A percentile compares a stretch with the other conserved stretches of the same genome.
Conservation (phyloP, 2,797 vertebrate species). For the Brachyalestes nurse region DNA sequence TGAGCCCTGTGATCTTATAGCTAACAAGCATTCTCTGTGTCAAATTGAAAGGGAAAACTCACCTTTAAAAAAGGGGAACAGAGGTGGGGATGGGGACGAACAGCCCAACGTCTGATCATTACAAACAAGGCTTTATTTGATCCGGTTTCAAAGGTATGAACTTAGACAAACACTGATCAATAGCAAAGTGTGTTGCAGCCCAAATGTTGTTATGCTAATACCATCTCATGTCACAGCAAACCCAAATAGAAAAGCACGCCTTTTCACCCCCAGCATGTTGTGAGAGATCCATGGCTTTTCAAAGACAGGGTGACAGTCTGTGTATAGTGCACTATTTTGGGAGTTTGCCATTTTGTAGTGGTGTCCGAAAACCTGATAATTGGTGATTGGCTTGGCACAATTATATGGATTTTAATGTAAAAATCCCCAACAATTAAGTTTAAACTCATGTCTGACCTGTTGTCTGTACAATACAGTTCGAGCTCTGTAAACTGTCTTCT, state of each 20-base stretch:
- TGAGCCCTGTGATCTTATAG: slow-evolving; percentile 74
- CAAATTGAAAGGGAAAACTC: slow-evolving; percentile 74
- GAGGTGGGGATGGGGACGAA: slow-evolving; percentile 24
- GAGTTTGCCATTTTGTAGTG: background rate
- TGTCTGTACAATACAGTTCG: too few species aligned
- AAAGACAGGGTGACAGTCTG: slow-evolving; percentile 29
- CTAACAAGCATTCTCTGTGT: slow-evolving; percentile 79
- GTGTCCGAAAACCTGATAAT: background rate
- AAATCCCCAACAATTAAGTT: too few species aligned
- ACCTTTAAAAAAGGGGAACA: slow-evolving; percentile 32
- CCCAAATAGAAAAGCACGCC: slow-evolving; percentile 3
- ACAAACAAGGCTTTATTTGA: slow-evolving; percentile 64
- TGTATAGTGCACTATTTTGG: background rate
- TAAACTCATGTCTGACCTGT: too few species aligned
- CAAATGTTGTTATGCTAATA: slow-evolving; percentile 51
- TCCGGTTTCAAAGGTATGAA: slow-evolving; percentile 61
- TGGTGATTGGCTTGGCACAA: too few species aligned
- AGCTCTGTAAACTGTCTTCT: too few species aligned
- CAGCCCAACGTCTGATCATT: slow-evolving; percentile 57
- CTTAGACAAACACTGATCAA: slow-evolving; percentile 63
- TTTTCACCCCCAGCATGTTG: background rate
- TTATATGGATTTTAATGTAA: too few species aligned
- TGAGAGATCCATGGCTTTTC: slow-evolving; percentile 20
- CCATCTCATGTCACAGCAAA: slow-evolving; percentile 21
- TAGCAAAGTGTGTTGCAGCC: slow-evolving; percentile 35